Conservation (phyloP, 2,888 invertebrate species). For the Pelosia muscerda region DNA sequence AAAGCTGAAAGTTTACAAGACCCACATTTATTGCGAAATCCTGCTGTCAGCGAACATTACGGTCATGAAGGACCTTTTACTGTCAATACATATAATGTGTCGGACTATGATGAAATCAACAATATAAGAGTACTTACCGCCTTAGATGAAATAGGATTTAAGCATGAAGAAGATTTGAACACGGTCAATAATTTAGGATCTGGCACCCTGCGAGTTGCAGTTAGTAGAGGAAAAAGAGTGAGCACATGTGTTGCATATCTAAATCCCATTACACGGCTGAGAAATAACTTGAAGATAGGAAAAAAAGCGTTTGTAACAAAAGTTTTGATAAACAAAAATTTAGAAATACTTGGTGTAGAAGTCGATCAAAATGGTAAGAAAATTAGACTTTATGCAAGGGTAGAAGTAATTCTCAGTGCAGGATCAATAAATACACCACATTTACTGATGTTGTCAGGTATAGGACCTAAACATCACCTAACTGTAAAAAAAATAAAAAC, state of each 20-base stretch:
- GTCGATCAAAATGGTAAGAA: conserved; percentile 19
- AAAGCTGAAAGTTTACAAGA: conserved; percentile 43
- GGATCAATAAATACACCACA: conserved; percentile 39
- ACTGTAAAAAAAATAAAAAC: conserved; percentile 17
- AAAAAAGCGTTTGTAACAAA: conserved; percentile 34
- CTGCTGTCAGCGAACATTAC: conserved; percentile 62
- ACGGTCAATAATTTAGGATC: conserved; percentile 32
- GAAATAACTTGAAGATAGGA: conserved; percentile 37
- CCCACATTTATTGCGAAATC: conserved; percentile 14
- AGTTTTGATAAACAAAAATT: conserved; percentile 24
- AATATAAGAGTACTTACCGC: conserved; percentile 25
- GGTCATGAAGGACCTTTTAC: conserved; percentile 40
- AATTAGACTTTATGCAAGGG: conserved; percentile 24
- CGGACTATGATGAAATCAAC: not conserved
- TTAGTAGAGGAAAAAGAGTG: conserved; percentile 29
- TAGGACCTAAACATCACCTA: conserved; percentile 41
- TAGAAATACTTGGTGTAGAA: conserved; percentile 29
- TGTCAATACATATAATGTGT: conserved; percentile 33
- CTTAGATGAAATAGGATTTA: conserved; percentile 34
- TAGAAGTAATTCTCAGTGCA: conserved; percentile 41
- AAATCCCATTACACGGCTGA: conserved; percentile 19
- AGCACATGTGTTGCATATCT: conserved; percentile 36
- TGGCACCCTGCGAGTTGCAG: conserved; percentile 12
- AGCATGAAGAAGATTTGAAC: conserved; percentile 34
- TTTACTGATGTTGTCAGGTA: conserved; percentile 45